Percentiles rank a stretch among this genome's conserved stretches.
Evolutionary conservation across 2,113 vertebrate genomes (phyloP).

Genomic region (Copsychus sechellarum): DNA sequence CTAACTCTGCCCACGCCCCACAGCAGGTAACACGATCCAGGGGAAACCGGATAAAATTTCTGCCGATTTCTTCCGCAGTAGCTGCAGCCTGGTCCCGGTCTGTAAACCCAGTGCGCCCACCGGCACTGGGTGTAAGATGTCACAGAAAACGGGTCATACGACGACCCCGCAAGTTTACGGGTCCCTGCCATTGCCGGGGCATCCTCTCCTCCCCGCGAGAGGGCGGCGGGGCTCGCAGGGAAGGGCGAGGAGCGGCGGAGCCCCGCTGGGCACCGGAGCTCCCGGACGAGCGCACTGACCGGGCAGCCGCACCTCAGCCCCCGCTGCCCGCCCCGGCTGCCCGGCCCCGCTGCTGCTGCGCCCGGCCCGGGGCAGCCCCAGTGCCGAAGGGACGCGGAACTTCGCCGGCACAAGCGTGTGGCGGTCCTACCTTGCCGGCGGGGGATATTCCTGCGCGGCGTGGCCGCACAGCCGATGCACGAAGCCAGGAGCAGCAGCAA

Average conservation of each 20-base stretch:
- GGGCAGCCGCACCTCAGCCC: not conserved
- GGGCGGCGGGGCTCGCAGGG: not conserved
- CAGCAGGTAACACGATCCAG: not conserved
- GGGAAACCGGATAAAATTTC: rapidly evolving
- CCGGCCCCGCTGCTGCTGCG: too few relatives aligned
- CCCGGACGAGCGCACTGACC: not conserved
- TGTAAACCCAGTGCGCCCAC: not conserved
- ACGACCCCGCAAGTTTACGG: not conserved
- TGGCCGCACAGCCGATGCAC: conserved; percentile 55
- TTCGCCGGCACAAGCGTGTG: not conserved
- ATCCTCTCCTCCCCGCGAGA: not conserved
- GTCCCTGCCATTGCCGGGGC: not conserved
- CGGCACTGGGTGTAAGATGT: rapidly evolving
- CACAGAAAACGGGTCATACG: rapidly evolving
- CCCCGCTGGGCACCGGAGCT: not conserved
- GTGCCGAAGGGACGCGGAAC: not conserved
- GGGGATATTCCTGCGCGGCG: conserved; percentile 68
- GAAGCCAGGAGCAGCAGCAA: conserved; percentile 72
- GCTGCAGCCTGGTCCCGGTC: not conserved
- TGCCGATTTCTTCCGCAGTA: not conserved
- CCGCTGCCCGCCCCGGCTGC: not conserved
- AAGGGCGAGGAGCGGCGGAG: not conserved
- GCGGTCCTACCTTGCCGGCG: conserved; percentile 81
- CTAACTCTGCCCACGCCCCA: not conserved
- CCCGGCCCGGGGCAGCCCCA: too few relatives aligned